These are phyloP conservation scores for Lerema accius DNA, from an alignment of 1,140 invertebrate genomes.

Conservation along the genomic window DNA sequence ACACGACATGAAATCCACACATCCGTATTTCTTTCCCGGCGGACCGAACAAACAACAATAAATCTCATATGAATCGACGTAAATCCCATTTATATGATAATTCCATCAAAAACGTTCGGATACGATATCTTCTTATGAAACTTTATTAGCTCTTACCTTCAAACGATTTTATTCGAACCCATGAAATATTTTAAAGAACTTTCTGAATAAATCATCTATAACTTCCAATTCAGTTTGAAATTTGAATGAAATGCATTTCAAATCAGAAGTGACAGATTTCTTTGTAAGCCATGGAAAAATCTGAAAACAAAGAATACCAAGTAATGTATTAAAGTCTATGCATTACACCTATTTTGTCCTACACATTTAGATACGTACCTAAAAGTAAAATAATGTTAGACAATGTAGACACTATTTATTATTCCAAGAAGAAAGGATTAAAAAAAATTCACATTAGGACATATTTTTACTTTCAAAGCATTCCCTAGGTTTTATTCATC, in stretches of 20 bases:
- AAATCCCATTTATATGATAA: slow-evolving; percentile 35
- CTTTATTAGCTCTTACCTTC: slow-evolving; percentile 28
- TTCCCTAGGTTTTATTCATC: too few relatives aligned
- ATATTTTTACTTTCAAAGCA: too few relatives aligned
- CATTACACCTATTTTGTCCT: too few relatives aligned
- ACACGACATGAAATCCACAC: neutral
- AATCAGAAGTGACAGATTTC: neutral
- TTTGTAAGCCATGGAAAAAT: neutral
- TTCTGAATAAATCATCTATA: slow-evolving; percentile 27
- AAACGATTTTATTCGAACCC: slow-evolving; percentile 25
- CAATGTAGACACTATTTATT: too few relatives aligned
- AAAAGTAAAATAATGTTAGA: too few relatives aligned
- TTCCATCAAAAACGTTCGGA: slow-evolving; percentile 28
- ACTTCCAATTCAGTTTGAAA: slow-evolving; percentile 20
- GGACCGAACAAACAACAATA: slow-evolving; percentile 30
- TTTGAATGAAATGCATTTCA: slow-evolving; percentile 10
- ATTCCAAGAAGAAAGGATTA: too few relatives aligned
- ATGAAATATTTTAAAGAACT: slow-evolving; percentile 32
- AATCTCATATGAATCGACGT: slow-evolving; percentile 33
- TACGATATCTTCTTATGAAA: slow-evolving; percentile 32
- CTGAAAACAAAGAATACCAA: too few relatives aligned
- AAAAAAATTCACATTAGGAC: too few relatives aligned
- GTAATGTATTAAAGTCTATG: too few relatives aligned
- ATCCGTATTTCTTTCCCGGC: slow-evolving; percentile 1
- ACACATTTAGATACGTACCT: too few relatives aligned